A percentile compares a stretch with the other conserved stretches of the same genome.
These are phyloP conservation scores for Diadophis punctatus DNA, from an alignment of 2,113 vertebrate species.

Conservation along the genomic window DNA sequence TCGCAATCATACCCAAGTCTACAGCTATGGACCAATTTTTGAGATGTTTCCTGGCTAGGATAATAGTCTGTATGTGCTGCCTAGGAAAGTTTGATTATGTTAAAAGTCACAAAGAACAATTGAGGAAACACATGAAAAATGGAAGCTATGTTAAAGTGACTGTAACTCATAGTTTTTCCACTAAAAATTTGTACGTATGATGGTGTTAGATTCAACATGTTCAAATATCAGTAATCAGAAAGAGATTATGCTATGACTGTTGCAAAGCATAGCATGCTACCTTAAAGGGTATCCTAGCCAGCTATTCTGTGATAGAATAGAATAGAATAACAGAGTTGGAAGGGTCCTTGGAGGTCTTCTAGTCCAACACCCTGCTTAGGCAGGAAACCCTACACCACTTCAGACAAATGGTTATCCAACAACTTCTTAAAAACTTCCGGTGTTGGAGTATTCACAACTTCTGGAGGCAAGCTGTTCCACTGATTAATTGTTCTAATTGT, in stretches of 20 bases:
- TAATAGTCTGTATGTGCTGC: neutral
- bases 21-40: neutral
- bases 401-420: no score
- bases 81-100: neutral
- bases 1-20: neutral
- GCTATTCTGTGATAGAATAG: neutral
- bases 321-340: no score
- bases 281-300: neutral
- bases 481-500: no score
- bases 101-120: neutral
- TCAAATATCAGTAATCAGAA: neutral
- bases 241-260: neutral
- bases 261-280: neutral
- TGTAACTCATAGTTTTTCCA: neutral
- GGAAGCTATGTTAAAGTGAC: neutral
- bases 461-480: no score
- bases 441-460: no score
- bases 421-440: no score
- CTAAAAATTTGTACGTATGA: neutral
- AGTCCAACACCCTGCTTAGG: no score
- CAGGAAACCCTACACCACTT: no score
- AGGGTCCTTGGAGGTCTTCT: no score
- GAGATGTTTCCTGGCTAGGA: neutral
- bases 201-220: neutral
- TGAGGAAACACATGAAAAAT: neutral